Conservation (phyloP, 2,888 invertebrate genomes). For the Encarsia formosa region DNA sequence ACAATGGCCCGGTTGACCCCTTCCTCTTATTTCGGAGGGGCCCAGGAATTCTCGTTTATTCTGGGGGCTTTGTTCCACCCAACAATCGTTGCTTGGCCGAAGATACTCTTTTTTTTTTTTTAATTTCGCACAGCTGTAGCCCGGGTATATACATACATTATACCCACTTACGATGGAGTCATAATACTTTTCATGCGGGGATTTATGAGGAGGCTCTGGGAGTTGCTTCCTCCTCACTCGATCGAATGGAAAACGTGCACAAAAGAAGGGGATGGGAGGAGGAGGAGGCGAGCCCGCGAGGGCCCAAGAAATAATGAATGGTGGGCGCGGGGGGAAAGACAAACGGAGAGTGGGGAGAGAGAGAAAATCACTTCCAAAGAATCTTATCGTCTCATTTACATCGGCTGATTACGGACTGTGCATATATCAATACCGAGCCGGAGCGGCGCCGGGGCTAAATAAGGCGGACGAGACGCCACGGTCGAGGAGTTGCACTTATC, state of each 20-base stretch:
- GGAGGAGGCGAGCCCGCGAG: background rate
- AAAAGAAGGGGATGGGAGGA: background rate
- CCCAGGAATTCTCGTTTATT: conserved; percentile 28
- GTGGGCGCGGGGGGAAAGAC: conserved; percentile 16
- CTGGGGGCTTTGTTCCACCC: conserved; percentile 41
- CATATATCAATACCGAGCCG: too few relatives aligned
- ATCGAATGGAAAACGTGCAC: too few relatives aligned
- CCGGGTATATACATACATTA: conserved; percentile 39
- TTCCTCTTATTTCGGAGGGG: conserved; percentile 26
- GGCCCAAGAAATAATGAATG: conserved; percentile 21
- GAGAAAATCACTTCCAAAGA: conserved; percentile 11
- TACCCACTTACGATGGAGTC: conserved; percentile 39
- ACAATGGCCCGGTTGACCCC: conserved; percentile 15
- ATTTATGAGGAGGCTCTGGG: conserved; percentile 33
- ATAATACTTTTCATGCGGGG: conserved; percentile 35
- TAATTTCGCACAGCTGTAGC: conserved; percentile 37
- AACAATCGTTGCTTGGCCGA: conserved; percentile 33
- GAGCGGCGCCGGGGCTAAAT: too few relatives aligned
- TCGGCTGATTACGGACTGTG: too few relatives aligned
- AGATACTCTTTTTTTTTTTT: conserved; percentile 28
- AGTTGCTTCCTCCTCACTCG: too few relatives aligned
- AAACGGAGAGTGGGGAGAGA: conserved; percentile 7
- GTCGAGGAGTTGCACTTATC: too few relatives aligned
- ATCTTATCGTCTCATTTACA: conserved; percentile 22
- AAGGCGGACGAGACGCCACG: too few relatives aligned